Evolutionary conservation across 2,888 invertebrate species (phyloP).

Genomic region (Dastarcus helophoroides): DNA sequence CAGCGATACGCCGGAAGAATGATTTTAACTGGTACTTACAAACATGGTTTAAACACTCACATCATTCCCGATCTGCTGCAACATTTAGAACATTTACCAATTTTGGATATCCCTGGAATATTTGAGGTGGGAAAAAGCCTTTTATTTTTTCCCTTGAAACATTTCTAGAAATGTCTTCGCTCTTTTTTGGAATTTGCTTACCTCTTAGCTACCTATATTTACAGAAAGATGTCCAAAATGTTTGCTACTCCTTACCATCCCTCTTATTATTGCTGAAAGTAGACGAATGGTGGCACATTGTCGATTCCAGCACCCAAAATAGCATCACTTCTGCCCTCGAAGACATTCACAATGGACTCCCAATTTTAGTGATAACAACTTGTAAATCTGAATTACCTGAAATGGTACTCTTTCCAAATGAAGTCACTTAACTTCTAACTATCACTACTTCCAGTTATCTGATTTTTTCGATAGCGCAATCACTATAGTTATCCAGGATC

Average conservation of each 20-base stretch:
- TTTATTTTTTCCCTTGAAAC: too few relatives aligned
- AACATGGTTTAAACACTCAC: slow-evolving; percentile 47
- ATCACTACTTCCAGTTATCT: slow-evolving; percentile 22
- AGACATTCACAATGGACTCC: slow-evolving; percentile 31
- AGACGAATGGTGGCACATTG: slow-evolving; percentile 33
- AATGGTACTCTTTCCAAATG: slow-evolving; percentile 19
- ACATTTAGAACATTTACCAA: slow-evolving; percentile 41
- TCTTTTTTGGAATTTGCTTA: too few relatives aligned
- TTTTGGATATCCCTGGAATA: slow-evolving; percentile 33
- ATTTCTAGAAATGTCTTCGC: too few relatives aligned
- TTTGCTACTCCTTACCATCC: slow-evolving; percentile 27
- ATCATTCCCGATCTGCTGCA: slow-evolving; percentile 50
- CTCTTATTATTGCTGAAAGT: slow-evolving; percentile 29
- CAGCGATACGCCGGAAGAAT: slow-evolving; percentile 31
- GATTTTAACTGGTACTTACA: slow-evolving; percentile 26
- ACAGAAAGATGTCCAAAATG: too few relatives aligned
- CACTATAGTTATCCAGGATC: slow-evolving; percentile 28
- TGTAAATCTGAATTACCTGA: slow-evolving; percentile 28
- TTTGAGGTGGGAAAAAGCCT: slow-evolving; percentile 19
- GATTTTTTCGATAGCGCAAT: slow-evolving; percentile 30
- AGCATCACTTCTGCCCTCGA: slow-evolving; percentile 28
- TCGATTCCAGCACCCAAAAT: slow-evolving; percentile 27
- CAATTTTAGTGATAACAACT: slow-evolving; percentile 31
- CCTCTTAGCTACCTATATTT: too few relatives aligned
- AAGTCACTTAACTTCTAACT: background rate